A percentile compares a stretch with the other conserved stretches of the same genome.
phyloP scores from a whole-genome alignment of 2,113 vertebrate species.

The Coreoperca whiteheadi region DNA sequence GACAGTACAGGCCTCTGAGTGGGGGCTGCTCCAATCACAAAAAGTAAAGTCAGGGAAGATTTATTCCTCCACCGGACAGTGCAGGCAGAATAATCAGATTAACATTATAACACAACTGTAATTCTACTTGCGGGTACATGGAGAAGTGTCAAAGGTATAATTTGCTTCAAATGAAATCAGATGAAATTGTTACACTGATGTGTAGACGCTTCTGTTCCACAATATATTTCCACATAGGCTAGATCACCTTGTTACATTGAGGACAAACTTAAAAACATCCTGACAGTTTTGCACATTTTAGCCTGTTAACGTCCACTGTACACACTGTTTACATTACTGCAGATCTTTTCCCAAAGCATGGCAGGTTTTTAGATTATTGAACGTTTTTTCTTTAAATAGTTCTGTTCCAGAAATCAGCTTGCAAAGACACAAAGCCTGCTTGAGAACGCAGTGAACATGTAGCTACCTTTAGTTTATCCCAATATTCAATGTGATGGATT shows the following conservation, averaged over 20 bases:
- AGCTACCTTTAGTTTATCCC: not conserved
- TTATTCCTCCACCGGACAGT: conserved; percentile 34
- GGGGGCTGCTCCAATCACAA: conserved; percentile 52
- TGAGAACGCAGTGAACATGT: not conserved
- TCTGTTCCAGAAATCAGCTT: not conserved
- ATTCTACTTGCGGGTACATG: not conserved
- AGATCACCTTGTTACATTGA: too few relatives aligned
- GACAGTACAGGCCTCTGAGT: conserved; percentile 44
- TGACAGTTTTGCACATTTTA: not conserved
- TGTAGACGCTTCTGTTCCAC: not conserved
- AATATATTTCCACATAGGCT: not conserved
- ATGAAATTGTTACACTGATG: conserved; percentile 11
- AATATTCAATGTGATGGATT: not conserved
- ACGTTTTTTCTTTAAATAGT: not conserved
- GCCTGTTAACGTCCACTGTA: too few relatives aligned
- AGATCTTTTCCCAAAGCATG: not conserved
- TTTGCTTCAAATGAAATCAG: not conserved
- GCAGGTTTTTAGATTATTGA: not conserved
- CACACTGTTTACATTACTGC: too few relatives aligned
- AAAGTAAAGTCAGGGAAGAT: conserved; percentile 36
- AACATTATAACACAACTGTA: not conserved
- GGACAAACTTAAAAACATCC: not conserved
- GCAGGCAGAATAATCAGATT: conserved; percentile 28
- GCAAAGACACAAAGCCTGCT: not conserved
- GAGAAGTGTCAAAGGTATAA: not conserved